Conservation (phyloP, 2,888 invertebrate genomes). For the Yponomeuta cagnagella region DNA sequence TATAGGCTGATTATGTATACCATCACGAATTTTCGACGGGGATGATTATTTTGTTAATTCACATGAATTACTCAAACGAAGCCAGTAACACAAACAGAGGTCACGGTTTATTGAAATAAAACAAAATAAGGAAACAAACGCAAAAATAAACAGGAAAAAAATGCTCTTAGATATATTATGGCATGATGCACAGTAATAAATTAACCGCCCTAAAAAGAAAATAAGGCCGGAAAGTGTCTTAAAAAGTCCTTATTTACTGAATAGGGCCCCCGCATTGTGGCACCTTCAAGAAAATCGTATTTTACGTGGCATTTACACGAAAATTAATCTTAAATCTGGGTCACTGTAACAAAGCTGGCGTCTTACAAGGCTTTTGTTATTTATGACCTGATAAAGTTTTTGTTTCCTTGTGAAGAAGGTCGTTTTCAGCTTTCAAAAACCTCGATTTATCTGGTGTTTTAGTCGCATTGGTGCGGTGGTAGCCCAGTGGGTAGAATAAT, state of each 20-base stretch:
- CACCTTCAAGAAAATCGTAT: conserved; percentile 27
- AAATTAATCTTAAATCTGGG: conserved; percentile 38
- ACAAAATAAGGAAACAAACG: not conserved
- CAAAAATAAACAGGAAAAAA: not conserved
- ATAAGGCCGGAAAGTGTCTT: not conserved
- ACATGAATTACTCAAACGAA: too few relatives aligned
- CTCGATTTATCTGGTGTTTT: not conserved
- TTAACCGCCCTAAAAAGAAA: not conserved
- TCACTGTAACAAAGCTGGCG: conserved; percentile 24
- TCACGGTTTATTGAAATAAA: not conserved
- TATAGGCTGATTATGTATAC: too few relatives aligned
- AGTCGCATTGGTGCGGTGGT: too few relatives aligned
- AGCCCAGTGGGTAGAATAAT: too few relatives aligned
- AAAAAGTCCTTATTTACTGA: conserved; percentile 3
- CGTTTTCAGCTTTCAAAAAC: not conserved
- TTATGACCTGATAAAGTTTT: conserved; percentile 12
- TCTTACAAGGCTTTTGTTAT: conserved; percentile 7
- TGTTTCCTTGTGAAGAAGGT: not conserved
- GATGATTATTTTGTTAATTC: too few relatives aligned
- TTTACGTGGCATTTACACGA: conserved; percentile 33
- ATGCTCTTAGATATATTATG: not conserved
- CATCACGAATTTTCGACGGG: too few relatives aligned
- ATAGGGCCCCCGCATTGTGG: conserved; percentile 17
- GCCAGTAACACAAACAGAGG: too few relatives aligned
- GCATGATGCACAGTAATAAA: not conserved